Evolutionary conservation across 2,888 invertebrate species (phyloP), one percentile per base, ranked within the genome.

Genomic region (Ectemnius cavifrons): DNA sequence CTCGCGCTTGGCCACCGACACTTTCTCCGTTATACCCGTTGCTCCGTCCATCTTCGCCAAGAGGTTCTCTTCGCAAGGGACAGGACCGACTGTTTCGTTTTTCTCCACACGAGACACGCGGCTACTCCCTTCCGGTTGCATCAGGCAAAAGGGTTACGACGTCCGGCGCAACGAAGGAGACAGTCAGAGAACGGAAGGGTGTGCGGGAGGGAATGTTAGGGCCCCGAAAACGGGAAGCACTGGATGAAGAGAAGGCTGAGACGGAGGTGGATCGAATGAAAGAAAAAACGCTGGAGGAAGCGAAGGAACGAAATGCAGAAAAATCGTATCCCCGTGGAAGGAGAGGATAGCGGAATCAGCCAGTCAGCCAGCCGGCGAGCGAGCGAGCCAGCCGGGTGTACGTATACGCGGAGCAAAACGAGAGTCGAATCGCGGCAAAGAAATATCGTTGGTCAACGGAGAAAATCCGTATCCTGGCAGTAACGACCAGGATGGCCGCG

Each of bases 391-490:
- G 66, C 47, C 27, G 37, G 16, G 60, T 58, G 57, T 67, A 72
- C 71, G 71, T 74, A 37, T 37, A 73, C 70, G 73, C 47, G 47
- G 75, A 74, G 78, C 75, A 76, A 78, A 78, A 80, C 74, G 83
- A 76, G 81, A 80, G 68, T 75, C 73, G 83, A 83, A 83, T 80
- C 83, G 71, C 73, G 81, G 82, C 86, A 84, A 86, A 84, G 86
- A 88, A 87, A 86, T 87, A 87, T 87, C 86, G 85, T 78, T 81
- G 87, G 87, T 87, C 87, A 87, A 86, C 85, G 83, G 77, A 81
- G 83, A 81, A 83, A 87, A 87, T 86, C 83, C 86, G 89, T 87
- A 91, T 90, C 90, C 90, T 89, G 90, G 86, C 88, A 85, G 87
- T 91, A 91, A 91, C 89, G 90, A 90, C 84, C 86, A 73, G 72